Conservation (phyloP, 2,888 invertebrate species). For the Anthrax anthrax region DNA sequence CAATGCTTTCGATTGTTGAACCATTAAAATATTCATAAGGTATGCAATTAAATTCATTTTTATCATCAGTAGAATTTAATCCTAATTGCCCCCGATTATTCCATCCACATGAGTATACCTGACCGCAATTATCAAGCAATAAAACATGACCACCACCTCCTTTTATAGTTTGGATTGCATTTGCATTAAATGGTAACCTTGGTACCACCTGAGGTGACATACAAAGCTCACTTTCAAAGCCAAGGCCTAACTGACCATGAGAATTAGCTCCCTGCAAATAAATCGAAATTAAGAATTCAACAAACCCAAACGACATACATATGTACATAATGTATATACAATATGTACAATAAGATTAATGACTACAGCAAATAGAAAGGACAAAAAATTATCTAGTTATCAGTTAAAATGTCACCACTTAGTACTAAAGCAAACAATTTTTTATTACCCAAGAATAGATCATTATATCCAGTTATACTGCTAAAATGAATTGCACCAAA, state of each 20-base stretch:
- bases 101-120: slow-evolving; percentile 62
- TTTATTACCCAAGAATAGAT: slow-evolving; percentile 34
- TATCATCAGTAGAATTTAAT: slow-evolving; percentile 22
- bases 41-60: slow-evolving; percentile 32
- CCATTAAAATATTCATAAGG: slow-evolving; percentile 42
- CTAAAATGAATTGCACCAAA: no score
- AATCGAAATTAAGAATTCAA: no score
- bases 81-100: slow-evolving; percentile 63
- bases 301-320: no score
- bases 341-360: no score
- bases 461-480: slow-evolving; percentile 16
- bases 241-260: slow-evolving; percentile 64
- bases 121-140: slow-evolving; percentile 49
- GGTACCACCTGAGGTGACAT: slow-evolving; percentile 36
- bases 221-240: slow-evolving; percentile 50
- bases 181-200: slow-evolving; percentile 24
- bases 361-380: background rate
- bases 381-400: slow-evolving; percentile 12
- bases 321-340: no score
- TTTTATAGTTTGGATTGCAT: slow-evolving; percentile 45
- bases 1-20: slow-evolving; percentile 48
- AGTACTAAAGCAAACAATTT: background rate
- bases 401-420: no score
- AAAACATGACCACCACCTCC: slow-evolving; percentile 70
- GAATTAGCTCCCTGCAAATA: slow-evolving; percentile 71